Evolutionary conservation across 2,113 vertebrate species (phyloP).

Genomic region (Corydoras maculifer): DNA sequence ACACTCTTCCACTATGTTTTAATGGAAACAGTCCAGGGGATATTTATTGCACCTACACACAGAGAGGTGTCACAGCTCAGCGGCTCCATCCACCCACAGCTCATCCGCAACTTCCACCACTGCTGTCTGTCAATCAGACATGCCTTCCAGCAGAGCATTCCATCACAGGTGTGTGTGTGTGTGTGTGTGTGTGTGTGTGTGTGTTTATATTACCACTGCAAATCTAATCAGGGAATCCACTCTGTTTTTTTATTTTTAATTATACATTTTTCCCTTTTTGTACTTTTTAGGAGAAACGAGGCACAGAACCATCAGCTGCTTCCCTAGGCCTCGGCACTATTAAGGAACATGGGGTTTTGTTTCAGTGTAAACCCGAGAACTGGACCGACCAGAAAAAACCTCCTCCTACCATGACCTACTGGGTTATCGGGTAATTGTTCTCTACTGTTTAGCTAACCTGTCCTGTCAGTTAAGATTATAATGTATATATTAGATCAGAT

Average conservation of each 20-base stretch:
- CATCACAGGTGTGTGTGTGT: slow-evolving; percentile 62
- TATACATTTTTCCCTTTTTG: neutral
- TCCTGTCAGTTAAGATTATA: neutral
- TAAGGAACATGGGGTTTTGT: slow-evolving; percentile 87
- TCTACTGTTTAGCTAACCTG: neutral
- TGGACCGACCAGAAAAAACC: slow-evolving; percentile 86
- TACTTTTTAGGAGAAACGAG: slow-evolving; percentile 47
- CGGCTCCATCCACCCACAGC: slow-evolving; percentile 81
- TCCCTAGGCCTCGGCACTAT: slow-evolving; percentile 64
- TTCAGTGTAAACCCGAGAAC: slow-evolving; percentile 87
- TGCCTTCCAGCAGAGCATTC: slow-evolving; percentile 77
- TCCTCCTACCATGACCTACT: slow-evolving; percentile 88
- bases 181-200: neutral
- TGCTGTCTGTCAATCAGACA: slow-evolving; percentile 91
- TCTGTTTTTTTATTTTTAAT: neutral
- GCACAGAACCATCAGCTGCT: slow-evolving; percentile 24
- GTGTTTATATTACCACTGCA: neutral
- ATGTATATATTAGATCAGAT: too few relatives aligned
- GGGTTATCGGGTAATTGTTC: slow-evolving; percentile 87
- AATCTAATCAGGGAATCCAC: neutral
- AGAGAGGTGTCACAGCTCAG: slow-evolving; percentile 78
- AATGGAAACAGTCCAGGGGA: slow-evolving; percentile 85
- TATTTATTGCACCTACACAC: slow-evolving; percentile 90
- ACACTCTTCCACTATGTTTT: slow-evolving; percentile 92
- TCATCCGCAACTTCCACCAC: slow-evolving; percentile 90